A percentile compares a stretch with the other conserved stretches of the same genome.
phyloP scores from a whole-genome alignment of 2,888 invertebrate species.

The Limenitis camilla region DNA sequence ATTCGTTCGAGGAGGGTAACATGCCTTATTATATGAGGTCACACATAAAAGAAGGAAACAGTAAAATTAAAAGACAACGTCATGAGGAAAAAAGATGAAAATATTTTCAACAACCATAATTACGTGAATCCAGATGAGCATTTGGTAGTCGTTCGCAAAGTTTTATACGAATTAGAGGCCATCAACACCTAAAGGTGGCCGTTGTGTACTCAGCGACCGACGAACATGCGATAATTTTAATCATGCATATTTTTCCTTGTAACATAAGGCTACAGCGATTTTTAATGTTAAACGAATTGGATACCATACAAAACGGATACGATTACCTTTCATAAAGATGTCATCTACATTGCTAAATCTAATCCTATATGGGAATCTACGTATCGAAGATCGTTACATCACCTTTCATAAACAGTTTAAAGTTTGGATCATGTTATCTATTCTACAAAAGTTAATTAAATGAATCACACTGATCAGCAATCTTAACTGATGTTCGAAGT shows the following conservation, averaged over 20 bases:
- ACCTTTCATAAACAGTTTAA: not conserved
- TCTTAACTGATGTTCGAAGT: slow-evolving; percentile 6
- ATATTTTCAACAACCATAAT: slow-evolving; percentile 28
- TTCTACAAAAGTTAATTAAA: not conserved
- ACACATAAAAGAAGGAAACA: slow-evolving; percentile 40
- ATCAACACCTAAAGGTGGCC: not conserved
- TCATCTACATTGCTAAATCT: slow-evolving; percentile 16
- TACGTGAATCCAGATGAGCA: slow-evolving; percentile 36
- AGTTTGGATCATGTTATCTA: not conserved
- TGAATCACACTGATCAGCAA: not conserved
- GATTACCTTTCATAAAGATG: slow-evolving; percentile 15
- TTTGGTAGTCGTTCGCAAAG: not conserved
- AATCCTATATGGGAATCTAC: not conserved
- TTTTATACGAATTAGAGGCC: slow-evolving; percentile 3
- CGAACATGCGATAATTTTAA: slow-evolving; percentile 24
- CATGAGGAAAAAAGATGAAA: slow-evolving; percentile 41
- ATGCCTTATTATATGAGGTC: slow-evolving; percentile 70
- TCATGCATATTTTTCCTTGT: slow-evolving; percentile 24
- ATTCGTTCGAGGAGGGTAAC: slow-evolving; percentile 40
- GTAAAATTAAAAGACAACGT: slow-evolving; percentile 41
- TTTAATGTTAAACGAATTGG: slow-evolving; percentile 10
- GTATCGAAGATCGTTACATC: slow-evolving; percentile 11
- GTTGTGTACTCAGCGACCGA: slow-evolving; percentile 7
- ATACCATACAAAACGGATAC: slow-evolving; percentile 4
- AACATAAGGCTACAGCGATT: slow-evolving; percentile 25